Base-by-base conservation (phyloP, 2,888 invertebrate genomes). In the Ferrisia virgata region DNA sequence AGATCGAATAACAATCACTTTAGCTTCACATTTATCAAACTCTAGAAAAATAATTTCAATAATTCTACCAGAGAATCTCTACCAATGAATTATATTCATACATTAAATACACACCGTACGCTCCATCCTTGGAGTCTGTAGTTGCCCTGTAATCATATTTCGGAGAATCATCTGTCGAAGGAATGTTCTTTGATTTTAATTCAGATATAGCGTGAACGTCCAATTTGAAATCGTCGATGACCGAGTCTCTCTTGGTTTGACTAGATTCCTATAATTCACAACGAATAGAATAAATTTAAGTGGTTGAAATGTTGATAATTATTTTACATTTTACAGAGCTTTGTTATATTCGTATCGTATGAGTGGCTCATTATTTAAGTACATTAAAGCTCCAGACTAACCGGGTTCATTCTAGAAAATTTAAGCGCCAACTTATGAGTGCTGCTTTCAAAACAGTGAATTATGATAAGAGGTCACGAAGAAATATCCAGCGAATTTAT, bases 141-240 rank as follows among this genome's bases (percentile, higher is more conserved):
- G 94, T 91, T 18, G 90, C 89, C 81, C 90, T 90, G 88, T 99
- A 99, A 86, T 92, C 92, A 89, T 99, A 99, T 90, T 99, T 99
- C 31, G 92, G 92, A 0, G 92, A 92, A 90, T 99, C 99, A 88
- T 99, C 93, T 0, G 99, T 99, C 2, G 93, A 90, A 25, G 94
- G 91, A 11, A 98, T 89, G 15, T 92, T 91, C 87, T 90, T 91
- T 64, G 92, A 92, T 90, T 97, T 96, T 78, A 99, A 91, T 87
- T 98, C 94, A 79, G 93, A 95, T 86, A 99, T 95, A 28, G 97
- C 95, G 89, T 99, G 97, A 6, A 99, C 96, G 89, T 99, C 98
- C 85, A 99, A 91, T 87, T 95, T 95, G 82, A 97, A 92, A 85
- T 94, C 92, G 88, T 96, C 96, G 87, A 94, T 94, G 84, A 93